Evolutionary conservation across 1,140 invertebrate genomes (phyloP).

Genomic region (Aradophagus sp.): DNA sequence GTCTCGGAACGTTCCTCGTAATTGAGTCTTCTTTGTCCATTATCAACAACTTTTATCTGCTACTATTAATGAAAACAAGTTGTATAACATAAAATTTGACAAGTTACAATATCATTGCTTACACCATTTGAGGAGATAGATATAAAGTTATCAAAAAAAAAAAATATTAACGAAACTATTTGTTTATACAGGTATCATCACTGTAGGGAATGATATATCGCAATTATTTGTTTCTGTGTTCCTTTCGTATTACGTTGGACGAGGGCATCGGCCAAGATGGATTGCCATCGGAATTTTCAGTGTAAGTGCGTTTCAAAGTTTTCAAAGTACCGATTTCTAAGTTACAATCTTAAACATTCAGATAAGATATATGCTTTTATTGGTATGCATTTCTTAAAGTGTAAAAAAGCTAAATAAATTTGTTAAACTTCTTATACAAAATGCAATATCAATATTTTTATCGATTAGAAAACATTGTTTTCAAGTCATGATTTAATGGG

Average conservation of each 20-base stretch:
- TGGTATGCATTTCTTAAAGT: too few relatives aligned
- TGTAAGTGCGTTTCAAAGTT: conserved; percentile 63
- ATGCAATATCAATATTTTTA: too few relatives aligned
- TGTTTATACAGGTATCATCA: conserved; percentile 78
- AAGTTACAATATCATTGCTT: too few relatives aligned
- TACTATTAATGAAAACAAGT: conserved; percentile 6
- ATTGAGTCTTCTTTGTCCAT: background rate
- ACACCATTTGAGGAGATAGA: too few relatives aligned
- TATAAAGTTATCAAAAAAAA: background rate
- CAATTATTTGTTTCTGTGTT: conserved; percentile 77
- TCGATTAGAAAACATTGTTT: too few relatives aligned
- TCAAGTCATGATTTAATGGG: too few relatives aligned
- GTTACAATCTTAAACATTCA: too few relatives aligned
- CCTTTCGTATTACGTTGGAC: conserved; percentile 81
- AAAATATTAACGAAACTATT: conserved; percentile 1
- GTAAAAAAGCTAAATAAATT: too few relatives aligned
- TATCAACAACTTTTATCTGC: conserved; percentile 7
- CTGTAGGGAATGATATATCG: conserved; percentile 81
- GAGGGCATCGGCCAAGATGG: conserved; percentile 82
- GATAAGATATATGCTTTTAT: too few relatives aligned
- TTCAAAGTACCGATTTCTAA: too few relatives aligned
- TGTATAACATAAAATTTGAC: conserved; percentile 1
- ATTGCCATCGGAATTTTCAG: conserved; percentile 82
- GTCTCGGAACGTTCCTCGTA: background rate
- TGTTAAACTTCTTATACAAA: too few relatives aligned